A percentile compares a stretch with the other conserved stretches of the same genome.
These are phyloP conservation scores for Thryonomys swinderianus DNA, from an alignment of 2,113 vertebrate genomes.

Conservation along the genomic window DNA sequence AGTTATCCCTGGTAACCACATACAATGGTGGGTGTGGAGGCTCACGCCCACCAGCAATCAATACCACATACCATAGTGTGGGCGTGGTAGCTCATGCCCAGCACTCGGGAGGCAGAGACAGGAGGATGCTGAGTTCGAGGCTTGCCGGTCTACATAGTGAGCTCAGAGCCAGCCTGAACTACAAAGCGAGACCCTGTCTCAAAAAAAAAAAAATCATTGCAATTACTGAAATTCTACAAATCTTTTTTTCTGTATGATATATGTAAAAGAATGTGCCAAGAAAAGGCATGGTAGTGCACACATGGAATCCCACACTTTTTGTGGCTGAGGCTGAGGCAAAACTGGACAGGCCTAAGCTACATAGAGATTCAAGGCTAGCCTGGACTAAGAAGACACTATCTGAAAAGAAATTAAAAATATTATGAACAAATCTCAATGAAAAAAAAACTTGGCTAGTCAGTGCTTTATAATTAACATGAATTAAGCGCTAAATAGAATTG, in stretches of 20 bases:
- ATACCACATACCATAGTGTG: no score
- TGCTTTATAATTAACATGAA: conserved; percentile 22
- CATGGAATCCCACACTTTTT: background rate
- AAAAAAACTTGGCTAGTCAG: background rate
- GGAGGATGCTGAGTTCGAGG: no score
- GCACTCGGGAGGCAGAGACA: no score
- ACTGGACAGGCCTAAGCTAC: background rate
- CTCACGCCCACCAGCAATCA: no score
- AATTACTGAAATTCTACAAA: conserved; percentile 26
- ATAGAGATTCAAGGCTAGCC: background rate
- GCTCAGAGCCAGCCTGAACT: no score
- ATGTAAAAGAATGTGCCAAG: conserved; percentile 51
- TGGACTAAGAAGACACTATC: background rate
- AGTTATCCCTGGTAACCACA: no score
- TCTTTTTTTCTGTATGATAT: background rate
- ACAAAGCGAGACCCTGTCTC: no score
- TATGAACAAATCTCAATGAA: background rate
- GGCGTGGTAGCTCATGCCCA: no score
- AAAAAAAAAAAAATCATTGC: background rate
- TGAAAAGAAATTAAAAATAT: background rate
- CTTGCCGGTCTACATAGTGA: no score
- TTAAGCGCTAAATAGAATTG: background rate
- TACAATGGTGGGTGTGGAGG: no score
- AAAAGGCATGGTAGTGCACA: background rate
- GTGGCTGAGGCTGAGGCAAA: background rate